Evolutionary conservation across 2,113 vertebrate genomes (phyloP).

Genomic region (Dasyprocta punctata): DNA sequence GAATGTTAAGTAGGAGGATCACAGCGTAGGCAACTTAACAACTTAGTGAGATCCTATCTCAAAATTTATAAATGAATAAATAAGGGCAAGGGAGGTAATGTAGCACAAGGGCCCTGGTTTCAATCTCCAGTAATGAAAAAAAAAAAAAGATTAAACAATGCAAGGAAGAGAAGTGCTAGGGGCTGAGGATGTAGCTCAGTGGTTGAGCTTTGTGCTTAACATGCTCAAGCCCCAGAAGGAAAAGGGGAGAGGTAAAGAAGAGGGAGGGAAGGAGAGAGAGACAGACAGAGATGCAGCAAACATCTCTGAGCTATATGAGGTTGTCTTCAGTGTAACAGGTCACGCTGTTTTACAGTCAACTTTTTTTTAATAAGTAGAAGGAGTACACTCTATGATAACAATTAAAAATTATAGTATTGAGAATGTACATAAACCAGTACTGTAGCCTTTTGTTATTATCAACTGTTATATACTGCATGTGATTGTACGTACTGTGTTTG

Average conservation of each 20-base stretch:
- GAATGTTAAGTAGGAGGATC: neutral
- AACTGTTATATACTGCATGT: neutral
- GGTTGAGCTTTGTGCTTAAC: neutral
- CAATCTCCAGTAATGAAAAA: neutral
- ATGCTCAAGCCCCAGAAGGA: neutral
- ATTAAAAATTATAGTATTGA: neutral
- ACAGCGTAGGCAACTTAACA: neutral
- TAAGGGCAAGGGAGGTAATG: neutral
- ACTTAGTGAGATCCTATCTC: neutral
- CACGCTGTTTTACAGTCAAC: neutral
- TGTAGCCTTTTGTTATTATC: neutral
- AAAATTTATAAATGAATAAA: neutral
- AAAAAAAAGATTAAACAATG: neutral
- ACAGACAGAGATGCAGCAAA: neutral
- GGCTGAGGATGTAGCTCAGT: neutral
- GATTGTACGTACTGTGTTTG: neutral
- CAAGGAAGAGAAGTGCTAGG: neutral
- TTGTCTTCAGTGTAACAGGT: neutral
- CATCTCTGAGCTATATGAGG: neutral
- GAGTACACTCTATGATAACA: neutral
- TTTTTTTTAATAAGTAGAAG: neutral
- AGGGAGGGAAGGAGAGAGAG: neutral
- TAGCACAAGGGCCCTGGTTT: neutral
- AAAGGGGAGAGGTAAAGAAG: neutral
- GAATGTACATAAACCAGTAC: neutral